Evolutionary conservation across 2,888 invertebrate genomes (phyloP).

Genomic region (Helobdella robusta): DNA sequence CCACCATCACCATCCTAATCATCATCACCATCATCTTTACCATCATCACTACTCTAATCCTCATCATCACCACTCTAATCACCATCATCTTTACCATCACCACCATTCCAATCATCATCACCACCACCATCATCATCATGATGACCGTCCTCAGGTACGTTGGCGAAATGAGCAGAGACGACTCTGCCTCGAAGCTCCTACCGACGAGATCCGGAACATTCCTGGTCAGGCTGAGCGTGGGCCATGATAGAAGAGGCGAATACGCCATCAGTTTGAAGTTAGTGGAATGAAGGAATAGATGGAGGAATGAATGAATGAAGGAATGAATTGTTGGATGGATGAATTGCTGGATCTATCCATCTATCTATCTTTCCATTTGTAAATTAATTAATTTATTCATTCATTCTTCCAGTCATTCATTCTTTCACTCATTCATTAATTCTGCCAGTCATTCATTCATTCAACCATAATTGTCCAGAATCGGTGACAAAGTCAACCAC

Average conservation of each 20-base stretch:
- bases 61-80: neutral
- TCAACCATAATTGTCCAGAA: too few relatives aligned
- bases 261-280: slow-evolving; percentile 17
- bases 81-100: neutral
- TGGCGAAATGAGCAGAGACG: slow-evolving; percentile 17
- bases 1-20: neutral
- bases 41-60: neutral
- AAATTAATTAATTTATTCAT: neutral
- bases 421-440: too few relatives aligned
- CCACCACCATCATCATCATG: neutral
- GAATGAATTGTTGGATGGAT: neutral
- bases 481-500: too few relatives aligned
- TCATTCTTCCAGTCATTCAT: too few relatives aligned
- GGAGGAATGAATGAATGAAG: neutral
- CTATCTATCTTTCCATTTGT: neutral
- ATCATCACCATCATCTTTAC: slow-evolving; percentile 12
- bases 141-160: slow-evolving; percentile 8
- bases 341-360: neutral
- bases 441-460: too few relatives aligned
- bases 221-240: slow-evolving; percentile 19
- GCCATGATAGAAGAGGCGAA: slow-evolving; percentile 15
- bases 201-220: slow-evolving; percentile 1
- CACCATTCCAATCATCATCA: neutral
- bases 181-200: neutral
- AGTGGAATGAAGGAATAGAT: neutral